Evolutionary conservation across 2,113 vertebrate species (phyloP), one percentile per base, ranked within the genome.

Genomic region (Hiodon alosoides): DNA sequence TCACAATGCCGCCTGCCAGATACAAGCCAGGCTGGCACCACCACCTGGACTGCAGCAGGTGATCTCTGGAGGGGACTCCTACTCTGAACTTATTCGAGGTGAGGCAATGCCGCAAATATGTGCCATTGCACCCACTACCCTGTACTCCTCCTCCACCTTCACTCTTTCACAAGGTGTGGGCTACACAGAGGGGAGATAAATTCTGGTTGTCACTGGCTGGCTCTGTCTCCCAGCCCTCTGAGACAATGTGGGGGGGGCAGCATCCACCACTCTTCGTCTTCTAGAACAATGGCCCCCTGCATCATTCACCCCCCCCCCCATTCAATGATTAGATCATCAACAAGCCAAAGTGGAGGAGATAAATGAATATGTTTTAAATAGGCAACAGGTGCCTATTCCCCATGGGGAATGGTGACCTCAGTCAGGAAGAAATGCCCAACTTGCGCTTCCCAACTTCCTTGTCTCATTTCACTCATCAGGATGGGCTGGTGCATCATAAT

Each of bases 221-320:
- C 66, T 59, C 69, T 16, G 62, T 65, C 71, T n/a, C 73, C 69
- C 71, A 10, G 58, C 17, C 71, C 73, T 67, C 54, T 57, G 79
- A 78, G 82, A 85, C 80, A 84, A 85, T 81, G 75, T 67, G 82
- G 82, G 79, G 81, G 73, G 76, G 77, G 74, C 57, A 74, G 66
- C 76, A 78, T 77, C 65, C 74, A 73, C 72, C 69, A 72, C 80
- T 81, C 75, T 77, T 79, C 71, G 78, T 78, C 81, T 83, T 62
- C 16, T 71, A 72, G 60, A 75, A 84, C 81, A 84, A 85, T 77
- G 68, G 72, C 10, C 68, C 31, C 79, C 77, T 68, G 74, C 69
- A 73, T 81, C 74, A 71, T 3, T 74, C 76, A 68, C 77, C 51
- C 61, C 71, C 61, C 71, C 68, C 78, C 70, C 74, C 73, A 74